Base-by-base conservation (phyloP, 1,140 invertebrate genomes). In the Plectrocnemia conspersa region DNA sequence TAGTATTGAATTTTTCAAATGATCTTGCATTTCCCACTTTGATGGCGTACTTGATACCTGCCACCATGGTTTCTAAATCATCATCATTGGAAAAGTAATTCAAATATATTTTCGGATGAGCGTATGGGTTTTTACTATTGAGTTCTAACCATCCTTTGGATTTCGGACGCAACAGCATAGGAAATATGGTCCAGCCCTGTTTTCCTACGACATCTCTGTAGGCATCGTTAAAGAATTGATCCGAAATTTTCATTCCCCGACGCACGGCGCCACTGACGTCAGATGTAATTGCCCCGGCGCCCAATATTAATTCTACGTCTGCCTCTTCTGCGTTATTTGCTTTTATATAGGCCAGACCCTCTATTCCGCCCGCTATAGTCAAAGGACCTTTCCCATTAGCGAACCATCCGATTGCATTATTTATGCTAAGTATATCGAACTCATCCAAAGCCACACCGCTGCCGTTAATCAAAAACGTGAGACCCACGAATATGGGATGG, bases 161-260 rank as follows among this genome's bases (percentile, higher is more conserved):
- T 66, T 84, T 80, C 0, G 91, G 89, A 66, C 85, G 77, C 21
- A 90, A 74, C 0, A 89, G 65, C 70, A 89, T 86, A 0, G 86
- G 82, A 60, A 85, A 69, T 3, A 88, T 72, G 0, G 81, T 79
- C 65, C 81, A 88, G 6, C 77, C 79, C 59, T 86, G 80, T n/a
- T 69, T 67, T 32, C 73, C 68, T 52, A 81, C 76, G 16, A 86
- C 71, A 1, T 77, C 75, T 25, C 67, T 68, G 63, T 74, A 83
- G 32, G 82, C 68, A 0, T 69, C 65, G 22, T 82, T 64, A 58
- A 83, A 85, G 9, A 84, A 54, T 29, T 79, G 77, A 9, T 81
- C 73, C 0, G 72, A 71, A 5, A 85, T 63, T 42, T 77, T 75
- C 1, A 62, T 75, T 68, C 62, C 0, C 84, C 85, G 24, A 80